Evolutionary conservation across 2,113 vertebrate genomes (phyloP), one percentile per base, ranked within the genome.

Genomic region (Laterallus jamaicensis): DNA sequence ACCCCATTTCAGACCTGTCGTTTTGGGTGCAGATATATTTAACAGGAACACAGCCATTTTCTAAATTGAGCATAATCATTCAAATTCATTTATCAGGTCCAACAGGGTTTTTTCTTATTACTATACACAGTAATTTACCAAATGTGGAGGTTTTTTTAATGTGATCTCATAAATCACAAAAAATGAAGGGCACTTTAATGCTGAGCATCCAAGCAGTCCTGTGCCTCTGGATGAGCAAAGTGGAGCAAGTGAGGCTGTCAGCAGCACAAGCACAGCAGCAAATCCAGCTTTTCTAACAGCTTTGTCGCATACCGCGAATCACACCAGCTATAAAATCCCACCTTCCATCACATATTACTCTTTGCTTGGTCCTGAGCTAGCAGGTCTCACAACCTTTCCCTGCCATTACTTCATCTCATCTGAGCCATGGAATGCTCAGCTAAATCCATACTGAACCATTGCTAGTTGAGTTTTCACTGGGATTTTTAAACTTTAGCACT

Each of bases 341-440:
- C 59, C 67, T 22, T 50, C 17, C 0, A 0, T 40, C 90, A 80
- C 1, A 1, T 28, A 40, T n/a, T 18, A 3, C 56, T 47, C 52
- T 44, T 67, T 1, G 2, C 82, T 39, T 16, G 29, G 21, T 82
- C 63, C 31, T 64, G 59, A 20, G 67, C 69, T 68, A 58, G 32
- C 78, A 85, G 35, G 29, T 58, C 37, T 70, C 69, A 25, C 5
- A 2, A 60, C 70, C 52, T 74, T 64, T 68, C 50, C 9, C 71
- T 47, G 39, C 44, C 60, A 15, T 64, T 52, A 44, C 6, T 86
- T 79, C 9, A 2, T 24, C 79, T 68, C 44, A 24, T 18, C 39
- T 2, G 4, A 47, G 37, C 52, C 56, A 75, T 21, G 3, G 37
- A 70, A 88, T 19, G 64, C 31, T 68, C 37, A 63, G n/a, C 32